These are phyloP conservation scores for Pelvicachromis taeniatus DNA, from an alignment of 2,113 vertebrate genomes.

Conservation along the genomic window DNA sequence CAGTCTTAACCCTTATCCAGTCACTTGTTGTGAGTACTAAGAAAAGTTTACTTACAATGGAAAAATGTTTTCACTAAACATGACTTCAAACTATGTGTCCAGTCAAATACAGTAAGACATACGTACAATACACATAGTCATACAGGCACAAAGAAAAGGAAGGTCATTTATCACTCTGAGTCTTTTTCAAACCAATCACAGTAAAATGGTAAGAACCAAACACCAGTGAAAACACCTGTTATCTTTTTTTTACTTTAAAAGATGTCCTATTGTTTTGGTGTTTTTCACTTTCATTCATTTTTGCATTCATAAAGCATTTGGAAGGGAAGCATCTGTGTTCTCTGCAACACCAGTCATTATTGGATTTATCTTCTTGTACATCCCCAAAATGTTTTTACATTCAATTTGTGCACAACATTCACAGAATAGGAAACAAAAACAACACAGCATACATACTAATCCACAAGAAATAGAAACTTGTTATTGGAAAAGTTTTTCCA, in stretches of 20 bases:
- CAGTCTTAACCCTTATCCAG: not conserved
- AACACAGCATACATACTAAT: not conserved
- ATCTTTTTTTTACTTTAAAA: not conserved
- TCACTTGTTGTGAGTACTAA: not conserved
- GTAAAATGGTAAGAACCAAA: not conserved
- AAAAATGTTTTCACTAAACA: not conserved
- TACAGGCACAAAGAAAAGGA: not conserved
- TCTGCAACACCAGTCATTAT: not conserved
- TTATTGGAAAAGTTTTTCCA: not conserved
- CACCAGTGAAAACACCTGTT: not conserved
- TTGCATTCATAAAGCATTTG: not conserved
- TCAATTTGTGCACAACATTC: not conserved
- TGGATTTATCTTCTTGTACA: not conserved
- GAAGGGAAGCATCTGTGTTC: not conserved
- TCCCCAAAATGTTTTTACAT: not conserved
- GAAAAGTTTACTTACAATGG: not conserved
- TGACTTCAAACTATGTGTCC: not conserved
- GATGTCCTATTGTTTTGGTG: not conserved
- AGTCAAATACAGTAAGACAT: not conserved
- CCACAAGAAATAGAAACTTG: not conserved
- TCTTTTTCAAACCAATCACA: not conserved
- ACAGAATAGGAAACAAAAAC: not conserved
- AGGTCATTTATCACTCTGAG: constrained; percentile 11
- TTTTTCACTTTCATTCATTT: not conserved
- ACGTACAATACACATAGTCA: not conserved